Evolutionary conservation across 2,888 invertebrate species (phyloP).

Genomic region (Steromphala cineraria): DNA sequence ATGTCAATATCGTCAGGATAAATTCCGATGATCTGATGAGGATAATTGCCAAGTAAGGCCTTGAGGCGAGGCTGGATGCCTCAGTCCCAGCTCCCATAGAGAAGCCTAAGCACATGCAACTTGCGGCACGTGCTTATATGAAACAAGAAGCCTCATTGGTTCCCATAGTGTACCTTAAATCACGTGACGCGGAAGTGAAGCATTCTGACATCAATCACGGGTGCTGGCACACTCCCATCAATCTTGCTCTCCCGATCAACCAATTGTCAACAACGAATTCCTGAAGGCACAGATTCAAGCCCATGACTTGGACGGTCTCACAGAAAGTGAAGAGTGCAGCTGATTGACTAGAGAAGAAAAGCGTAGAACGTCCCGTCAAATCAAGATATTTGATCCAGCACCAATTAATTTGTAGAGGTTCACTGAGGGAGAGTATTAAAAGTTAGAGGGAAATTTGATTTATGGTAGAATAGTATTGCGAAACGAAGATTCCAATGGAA

Average conservation of each 20-base stretch:
- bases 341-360: neutral
- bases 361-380: neutral
- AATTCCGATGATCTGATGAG: neutral
- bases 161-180: neutral
- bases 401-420: neutral
- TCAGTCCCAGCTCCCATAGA: neutral
- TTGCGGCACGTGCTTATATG: slow-evolving; percentile 17
- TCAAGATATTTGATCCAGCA: slow-evolving; percentile 2
- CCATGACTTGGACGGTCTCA: neutral
- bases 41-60: slow-evolving; percentile 9
- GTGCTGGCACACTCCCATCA: slow-evolving; percentile 1
- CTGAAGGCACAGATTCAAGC: neutral
- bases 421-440: neutral
- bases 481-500: neutral
- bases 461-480: neutral
- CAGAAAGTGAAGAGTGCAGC: neutral
- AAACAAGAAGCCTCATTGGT: slow-evolving; percentile 9
- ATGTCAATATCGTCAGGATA: slow-evolving; percentile 5
- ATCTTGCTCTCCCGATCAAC: neutral
- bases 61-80: neutral
- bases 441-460: neutral
- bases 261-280: neutral
- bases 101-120: neutral
- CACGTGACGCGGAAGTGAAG: slow-evolving; percentile 20
- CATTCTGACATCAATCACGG: slow-evolving; percentile 1